Evolutionary conservation across 2,888 invertebrate genomes (phyloP).

Genomic region (Anticlea derivata): DNA sequence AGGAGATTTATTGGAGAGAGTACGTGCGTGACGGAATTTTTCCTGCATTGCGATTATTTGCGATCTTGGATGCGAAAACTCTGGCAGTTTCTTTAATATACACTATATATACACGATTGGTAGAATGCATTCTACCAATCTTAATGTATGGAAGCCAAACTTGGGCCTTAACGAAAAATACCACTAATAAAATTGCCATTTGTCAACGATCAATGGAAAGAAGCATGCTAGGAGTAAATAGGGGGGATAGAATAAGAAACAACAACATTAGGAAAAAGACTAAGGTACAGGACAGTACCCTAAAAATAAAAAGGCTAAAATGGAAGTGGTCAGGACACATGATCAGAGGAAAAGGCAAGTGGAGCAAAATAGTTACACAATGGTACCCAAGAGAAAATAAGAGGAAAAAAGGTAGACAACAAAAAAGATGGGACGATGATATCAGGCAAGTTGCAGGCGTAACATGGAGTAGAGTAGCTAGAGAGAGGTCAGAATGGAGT

Average conservation of each 20-base stretch:
- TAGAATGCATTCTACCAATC: background rate
- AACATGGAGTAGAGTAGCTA: too few species aligned
- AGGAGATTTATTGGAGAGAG: constrained; percentile 28
- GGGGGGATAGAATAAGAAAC: background rate
- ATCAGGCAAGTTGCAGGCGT: too few species aligned
- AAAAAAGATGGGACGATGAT: too few species aligned
- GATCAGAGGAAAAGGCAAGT: too few species aligned
- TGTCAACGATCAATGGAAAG: background rate
- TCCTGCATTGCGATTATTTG: constrained; percentile 2
- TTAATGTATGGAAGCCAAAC: background rate
- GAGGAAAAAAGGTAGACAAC: too few species aligned
- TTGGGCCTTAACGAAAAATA: background rate
- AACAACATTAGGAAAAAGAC: too few species aligned
- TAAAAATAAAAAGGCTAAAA: background rate
- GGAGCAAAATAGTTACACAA: too few species aligned
- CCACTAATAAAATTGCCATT: background rate
- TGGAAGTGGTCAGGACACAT: background rate
- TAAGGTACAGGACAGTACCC: background rate
- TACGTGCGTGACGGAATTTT: background rate
- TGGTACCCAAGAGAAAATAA: too few species aligned
- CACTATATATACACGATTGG: too few species aligned
- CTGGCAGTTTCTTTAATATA: too few species aligned
- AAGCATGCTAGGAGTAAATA: too few species aligned
- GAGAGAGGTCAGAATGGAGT: too few species aligned
- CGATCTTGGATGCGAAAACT: background rate